Conservation (phyloP, 2,113 vertebrate species). For the Oreochromis tanganicae region DNA sequence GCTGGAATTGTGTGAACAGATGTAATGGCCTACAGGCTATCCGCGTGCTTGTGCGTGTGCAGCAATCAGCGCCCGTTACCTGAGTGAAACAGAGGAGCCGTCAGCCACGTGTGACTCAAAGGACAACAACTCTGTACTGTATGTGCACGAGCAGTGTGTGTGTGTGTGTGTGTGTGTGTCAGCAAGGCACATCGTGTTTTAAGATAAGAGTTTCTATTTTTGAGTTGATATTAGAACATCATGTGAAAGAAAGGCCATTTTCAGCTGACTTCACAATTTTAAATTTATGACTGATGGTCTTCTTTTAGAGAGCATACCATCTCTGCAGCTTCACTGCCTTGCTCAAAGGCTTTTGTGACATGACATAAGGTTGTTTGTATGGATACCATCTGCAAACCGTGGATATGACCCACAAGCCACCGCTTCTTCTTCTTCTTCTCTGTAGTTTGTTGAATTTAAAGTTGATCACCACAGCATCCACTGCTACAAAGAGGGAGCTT, state of each 20-base stretch:
- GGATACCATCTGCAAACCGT: not conserved
- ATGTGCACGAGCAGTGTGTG: not conserved
- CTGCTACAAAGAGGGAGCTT: not conserved
- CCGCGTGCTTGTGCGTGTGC: conserved; percentile 1
- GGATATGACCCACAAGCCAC: not conserved
- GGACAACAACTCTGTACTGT: conserved; percentile 4
- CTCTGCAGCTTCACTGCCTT: not conserved
- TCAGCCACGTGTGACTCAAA: not conserved
- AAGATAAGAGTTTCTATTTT: not conserved
- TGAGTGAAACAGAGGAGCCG: conserved; percentile 6
- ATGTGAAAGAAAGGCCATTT: not conserved
- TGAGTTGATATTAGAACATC: not conserved
- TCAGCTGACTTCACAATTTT: not conserved
- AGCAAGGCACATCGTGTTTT: not conserved
- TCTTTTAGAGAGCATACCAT: not conserved
- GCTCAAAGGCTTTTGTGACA: not conserved
- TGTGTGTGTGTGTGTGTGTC: not conserved
- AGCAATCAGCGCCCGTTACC: conserved; percentile 17
- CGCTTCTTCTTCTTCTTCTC: not conserved
- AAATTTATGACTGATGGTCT: not conserved
- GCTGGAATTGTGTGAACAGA: conserved; percentile 11
- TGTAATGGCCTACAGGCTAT: conserved; percentile 24
- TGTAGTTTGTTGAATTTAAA: not conserved
- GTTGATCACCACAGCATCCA: not conserved
- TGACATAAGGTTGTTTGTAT: not conserved